These are phyloP conservation scores for Callipepla californica DNA, from an alignment of 2,113 vertebrate genomes.

Conservation along the genomic window DNA sequence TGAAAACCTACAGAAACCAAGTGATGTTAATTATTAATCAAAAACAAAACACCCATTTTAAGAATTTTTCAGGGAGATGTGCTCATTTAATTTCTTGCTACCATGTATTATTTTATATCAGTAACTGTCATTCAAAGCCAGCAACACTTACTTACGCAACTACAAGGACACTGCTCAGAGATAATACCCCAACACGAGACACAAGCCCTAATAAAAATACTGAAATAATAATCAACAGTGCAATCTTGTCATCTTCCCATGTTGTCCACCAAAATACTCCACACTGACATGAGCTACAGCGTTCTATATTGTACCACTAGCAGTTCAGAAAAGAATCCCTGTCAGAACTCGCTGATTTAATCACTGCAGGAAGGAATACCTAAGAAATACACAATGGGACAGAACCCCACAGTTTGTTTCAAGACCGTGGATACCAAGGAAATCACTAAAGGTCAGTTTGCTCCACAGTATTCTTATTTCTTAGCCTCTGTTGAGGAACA, in stretches of 20 bases:
- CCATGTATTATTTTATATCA: conserved; percentile 38
- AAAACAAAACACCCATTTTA: conserved; percentile 69
- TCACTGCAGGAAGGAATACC: not conserved
- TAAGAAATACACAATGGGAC: not conserved
- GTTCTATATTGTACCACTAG: not conserved
- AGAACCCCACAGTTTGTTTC: not conserved
- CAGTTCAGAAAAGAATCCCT: not conserved
- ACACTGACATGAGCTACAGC: not conserved
- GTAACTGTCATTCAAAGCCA: conserved; percentile 40
- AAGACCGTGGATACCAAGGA: not conserved
- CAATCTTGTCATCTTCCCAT: not conserved
- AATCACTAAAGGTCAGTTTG: not conserved
- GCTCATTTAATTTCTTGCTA: conserved; percentile 64
- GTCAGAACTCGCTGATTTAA: not conserved
- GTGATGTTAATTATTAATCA: conserved; percentile 78
- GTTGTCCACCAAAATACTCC: not conserved
- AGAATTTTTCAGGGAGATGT: conserved; percentile 67
- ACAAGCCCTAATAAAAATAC: not conserved
- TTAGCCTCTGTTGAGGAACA: not conserved
- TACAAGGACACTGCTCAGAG: not conserved
- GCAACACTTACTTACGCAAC: not conserved
- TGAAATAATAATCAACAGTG: not conserved
- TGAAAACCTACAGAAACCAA: conserved; percentile 70
- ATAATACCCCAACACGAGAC: not conserved
- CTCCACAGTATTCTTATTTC: not conserved